Conservation (phyloP, 2,888 invertebrate genomes). For the Lycia hirtaria region DNA sequence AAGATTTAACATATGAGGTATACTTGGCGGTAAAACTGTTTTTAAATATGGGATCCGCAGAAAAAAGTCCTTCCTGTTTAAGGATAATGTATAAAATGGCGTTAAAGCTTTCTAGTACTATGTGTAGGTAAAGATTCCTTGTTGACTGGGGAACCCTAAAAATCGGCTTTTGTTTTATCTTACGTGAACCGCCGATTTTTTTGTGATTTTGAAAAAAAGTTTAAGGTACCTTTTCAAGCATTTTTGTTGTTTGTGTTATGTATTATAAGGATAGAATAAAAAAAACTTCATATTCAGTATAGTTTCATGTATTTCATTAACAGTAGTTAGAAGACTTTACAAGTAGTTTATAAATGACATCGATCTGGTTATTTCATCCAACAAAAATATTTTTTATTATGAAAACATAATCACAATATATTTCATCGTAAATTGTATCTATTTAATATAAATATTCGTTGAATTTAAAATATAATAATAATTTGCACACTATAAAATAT, state of each 20-base stretch:
- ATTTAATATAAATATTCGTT: constrained; percentile 32
- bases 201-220: too few species aligned
- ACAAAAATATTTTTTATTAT: background rate
- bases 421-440: constrained; percentile 5
- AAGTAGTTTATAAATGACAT: constrained; percentile 20
- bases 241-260: background rate
- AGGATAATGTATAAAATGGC: too few species aligned
- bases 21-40: too few species aligned
- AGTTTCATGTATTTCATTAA: constrained; percentile 25
- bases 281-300: background rate
- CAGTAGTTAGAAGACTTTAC: constrained; percentile 31
- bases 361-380: constrained; percentile 4
- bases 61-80: too few species aligned
- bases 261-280: background rate
- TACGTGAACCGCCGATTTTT: too few species aligned
- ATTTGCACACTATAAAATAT: constrained; percentile 8
- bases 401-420: constrained; percentile 8
- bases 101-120: too few species aligned
- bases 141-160: too few species aligned
- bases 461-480: constrained; percentile 25
- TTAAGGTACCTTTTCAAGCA: too few species aligned
- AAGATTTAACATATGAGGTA: too few species aligned
- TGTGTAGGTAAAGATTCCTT: too few species aligned
- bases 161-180: too few species aligned
- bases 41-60: too few species aligned